Evolutionary conservation across 1,140 invertebrate genomes (phyloP).

Genomic region (Tetranychus cinnabarinus): DNA sequence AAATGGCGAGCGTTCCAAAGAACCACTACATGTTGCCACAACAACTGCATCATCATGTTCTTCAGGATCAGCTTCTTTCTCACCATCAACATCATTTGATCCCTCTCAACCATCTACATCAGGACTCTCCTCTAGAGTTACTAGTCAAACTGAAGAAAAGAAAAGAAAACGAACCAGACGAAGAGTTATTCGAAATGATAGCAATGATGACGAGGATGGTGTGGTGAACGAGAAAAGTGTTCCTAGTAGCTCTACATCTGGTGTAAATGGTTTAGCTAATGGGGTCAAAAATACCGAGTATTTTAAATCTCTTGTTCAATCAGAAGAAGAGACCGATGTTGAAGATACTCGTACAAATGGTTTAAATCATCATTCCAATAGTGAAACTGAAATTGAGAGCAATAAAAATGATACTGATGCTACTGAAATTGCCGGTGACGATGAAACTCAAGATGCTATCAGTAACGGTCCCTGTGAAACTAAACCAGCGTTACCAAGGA

Average conservation of each 20-base stretch:
- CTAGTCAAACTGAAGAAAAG: neutral
- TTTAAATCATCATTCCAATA: neutral
- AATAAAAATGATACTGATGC: constrained; percentile 11
- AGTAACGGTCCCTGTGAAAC: neutral
- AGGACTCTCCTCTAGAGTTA: neutral
- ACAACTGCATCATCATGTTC: too few relatives aligned
- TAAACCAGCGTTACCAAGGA: neutral
- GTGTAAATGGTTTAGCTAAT: neutral
- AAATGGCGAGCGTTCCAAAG: neutral
- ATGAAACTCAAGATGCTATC: neutral
- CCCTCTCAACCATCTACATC: neutral
- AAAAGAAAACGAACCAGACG: neutral
- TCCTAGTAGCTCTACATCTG: neutral
- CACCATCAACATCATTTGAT: neutral
- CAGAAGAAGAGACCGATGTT: neutral
- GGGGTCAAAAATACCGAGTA: neutral
- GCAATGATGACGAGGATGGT: too few relatives aligned
- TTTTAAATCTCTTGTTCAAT: neutral
- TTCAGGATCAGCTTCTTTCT: neutral
- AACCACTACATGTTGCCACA: neutral
- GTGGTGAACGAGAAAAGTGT: too few relatives aligned
- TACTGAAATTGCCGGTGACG: constrained; percentile 21
- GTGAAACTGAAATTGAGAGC: constrained; percentile 7
- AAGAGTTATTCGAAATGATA: neutral
- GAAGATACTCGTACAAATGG: neutral